Conservation (phyloP, 2,113 vertebrate genomes). For the Mobula hypostoma region DNA sequence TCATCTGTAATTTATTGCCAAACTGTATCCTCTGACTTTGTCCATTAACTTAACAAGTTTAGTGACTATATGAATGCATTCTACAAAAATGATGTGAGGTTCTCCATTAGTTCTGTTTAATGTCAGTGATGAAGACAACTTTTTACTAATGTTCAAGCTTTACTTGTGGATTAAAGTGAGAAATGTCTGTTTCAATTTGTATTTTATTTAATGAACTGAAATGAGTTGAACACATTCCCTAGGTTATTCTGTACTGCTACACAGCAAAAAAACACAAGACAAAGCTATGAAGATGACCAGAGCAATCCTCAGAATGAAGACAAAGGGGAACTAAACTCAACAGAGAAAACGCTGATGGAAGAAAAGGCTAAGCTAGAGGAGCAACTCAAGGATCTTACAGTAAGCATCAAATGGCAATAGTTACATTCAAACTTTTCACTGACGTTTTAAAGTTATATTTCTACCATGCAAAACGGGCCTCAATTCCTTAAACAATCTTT, state of each 20-base stretch:
- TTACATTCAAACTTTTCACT: not conserved
- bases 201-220: not conserved
- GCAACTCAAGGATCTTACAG: slow-evolving; percentile 77
- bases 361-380: slow-evolving; percentile 82
- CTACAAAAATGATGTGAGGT: not conserved
- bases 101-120: not conserved
- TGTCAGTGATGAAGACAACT: not conserved
- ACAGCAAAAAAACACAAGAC: slow-evolving; percentile 70
- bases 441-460: not conserved
- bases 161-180: not conserved
- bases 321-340: slow-evolving; percentile 56
- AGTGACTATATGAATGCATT: not conserved
- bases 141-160: not conserved
- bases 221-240: slow-evolving; percentile 50
- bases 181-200: not conserved
- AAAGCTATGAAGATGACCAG: slow-evolving; percentile 65
- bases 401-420: slow-evolving; percentile 49
- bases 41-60: not conserved
- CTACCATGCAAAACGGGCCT: not conserved
- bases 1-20: too few species aligned
- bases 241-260: slow-evolving; percentile 74
- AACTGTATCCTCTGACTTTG: too few species aligned
- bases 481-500: not conserved
- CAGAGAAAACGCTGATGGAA: slow-evolving; percentile 62
- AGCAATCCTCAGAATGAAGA: slow-evolving; percentile 51